Conservation (phyloP, 2,113 vertebrate genomes). For the Cygnus buccinator region DNA sequence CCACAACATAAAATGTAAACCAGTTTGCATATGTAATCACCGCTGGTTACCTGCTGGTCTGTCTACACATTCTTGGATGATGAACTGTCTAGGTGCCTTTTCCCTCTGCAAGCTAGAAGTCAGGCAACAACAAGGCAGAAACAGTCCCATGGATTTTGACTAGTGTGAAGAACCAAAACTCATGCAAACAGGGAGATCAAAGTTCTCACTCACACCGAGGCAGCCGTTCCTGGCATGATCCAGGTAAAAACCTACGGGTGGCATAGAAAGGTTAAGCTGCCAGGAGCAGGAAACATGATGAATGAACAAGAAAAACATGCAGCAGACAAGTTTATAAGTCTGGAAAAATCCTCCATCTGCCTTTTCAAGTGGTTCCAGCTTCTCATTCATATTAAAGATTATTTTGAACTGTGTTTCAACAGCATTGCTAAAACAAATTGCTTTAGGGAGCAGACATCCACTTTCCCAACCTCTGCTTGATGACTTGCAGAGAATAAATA, state of each 20-base stretch:
- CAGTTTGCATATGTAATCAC: neutral
- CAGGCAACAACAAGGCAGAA: neutral
- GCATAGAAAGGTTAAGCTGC: constrained; percentile 11
- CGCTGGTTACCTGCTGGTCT: neutral
- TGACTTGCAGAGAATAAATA: constrained; percentile 17
- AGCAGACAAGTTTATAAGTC: constrained; percentile 32
- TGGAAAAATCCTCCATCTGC: constrained; percentile 45
- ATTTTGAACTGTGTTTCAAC: constrained; percentile 51
- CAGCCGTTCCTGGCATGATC: neutral
- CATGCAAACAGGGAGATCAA: neutral
- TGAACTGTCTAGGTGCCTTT: neutral
- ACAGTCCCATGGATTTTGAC: constrained; percentile 11
- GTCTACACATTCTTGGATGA: neutral
- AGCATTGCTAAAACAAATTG: constrained; percentile 60
- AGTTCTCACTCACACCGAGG: neutral
- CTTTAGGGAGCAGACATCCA: constrained; percentile 37
- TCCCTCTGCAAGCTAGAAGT: neutral
- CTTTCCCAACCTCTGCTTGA: neutral
- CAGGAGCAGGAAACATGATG: constrained; percentile 38
- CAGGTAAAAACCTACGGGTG: constrained; percentile 11
- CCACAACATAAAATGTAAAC: neutral
- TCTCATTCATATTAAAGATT: constrained; percentile 71
- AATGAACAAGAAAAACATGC: constrained; percentile 20
- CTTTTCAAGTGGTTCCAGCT: constrained; percentile 66
- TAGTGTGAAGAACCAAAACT: constrained; percentile 19